Percentiles rank a stretch among this genome's conserved stretches.
phyloP scores from a whole-genome alignment of 2,888 invertebrate species.

The Nezara viridula region DNA sequence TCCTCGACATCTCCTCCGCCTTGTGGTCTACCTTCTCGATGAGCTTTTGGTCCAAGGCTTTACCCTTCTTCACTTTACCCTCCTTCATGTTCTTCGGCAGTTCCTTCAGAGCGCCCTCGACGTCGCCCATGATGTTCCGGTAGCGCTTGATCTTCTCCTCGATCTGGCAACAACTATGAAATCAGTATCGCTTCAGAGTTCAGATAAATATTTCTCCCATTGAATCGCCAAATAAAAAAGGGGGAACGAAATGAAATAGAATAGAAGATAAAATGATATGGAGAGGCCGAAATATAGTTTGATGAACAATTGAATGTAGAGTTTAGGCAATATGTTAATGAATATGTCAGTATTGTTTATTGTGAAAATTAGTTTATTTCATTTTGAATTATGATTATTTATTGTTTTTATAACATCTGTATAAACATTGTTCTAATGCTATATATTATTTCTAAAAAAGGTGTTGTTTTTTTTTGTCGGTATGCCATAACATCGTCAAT shows the following conservation, averaged over 20 bases:
- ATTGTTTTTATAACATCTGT: not conserved
- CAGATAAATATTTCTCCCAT: too few species aligned
- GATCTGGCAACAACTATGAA: not conserved
- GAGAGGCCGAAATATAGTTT: not conserved
- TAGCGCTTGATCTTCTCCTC: constrained; percentile 1
- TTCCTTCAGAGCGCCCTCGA: not conserved
- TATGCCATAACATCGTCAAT: too few species aligned
- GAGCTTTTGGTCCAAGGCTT: not conserved
- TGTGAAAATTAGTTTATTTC: not conserved
- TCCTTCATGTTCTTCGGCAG: not conserved
- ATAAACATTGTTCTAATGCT: not conserved
- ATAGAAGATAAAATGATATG: not conserved
- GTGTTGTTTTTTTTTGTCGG: too few species aligned
- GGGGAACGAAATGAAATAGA: not conserved
- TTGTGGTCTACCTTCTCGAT: not conserved
- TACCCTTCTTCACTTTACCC: not conserved
- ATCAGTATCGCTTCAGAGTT: not conserved
- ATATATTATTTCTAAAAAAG: too few species aligned
- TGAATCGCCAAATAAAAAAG: too few species aligned
- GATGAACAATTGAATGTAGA: not conserved
- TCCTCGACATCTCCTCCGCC: not conserved
- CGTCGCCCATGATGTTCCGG: constrained; percentile 6
- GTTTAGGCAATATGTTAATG: not conserved
- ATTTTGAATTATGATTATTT: not conserved
- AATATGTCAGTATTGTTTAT: not conserved